A percentile compares a stretch with the other conserved stretches of the same genome.
phyloP scores from a whole-genome alignment of 2,888 invertebrate genomes.

The Rambutsinella grinnellia region DNA sequence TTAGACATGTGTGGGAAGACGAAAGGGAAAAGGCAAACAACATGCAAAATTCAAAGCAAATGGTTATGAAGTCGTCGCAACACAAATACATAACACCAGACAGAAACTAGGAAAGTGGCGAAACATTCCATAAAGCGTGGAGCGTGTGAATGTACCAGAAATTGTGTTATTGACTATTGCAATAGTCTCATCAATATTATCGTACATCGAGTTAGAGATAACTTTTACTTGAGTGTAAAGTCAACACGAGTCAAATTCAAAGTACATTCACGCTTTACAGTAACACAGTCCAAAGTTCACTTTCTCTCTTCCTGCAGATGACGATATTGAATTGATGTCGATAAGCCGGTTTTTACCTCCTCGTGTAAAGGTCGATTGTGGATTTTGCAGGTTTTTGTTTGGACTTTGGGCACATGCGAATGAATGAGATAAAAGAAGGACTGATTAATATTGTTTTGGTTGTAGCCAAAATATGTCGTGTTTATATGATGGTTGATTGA shows the following conservation, averaged over 20 bases:
- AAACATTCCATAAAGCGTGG: too few species aligned
- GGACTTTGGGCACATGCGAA: background rate
- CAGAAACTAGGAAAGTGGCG: background rate
- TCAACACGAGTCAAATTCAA: background rate
- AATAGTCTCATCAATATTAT: background rate
- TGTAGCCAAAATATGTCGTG: too few species aligned
- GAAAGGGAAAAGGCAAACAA: background rate
- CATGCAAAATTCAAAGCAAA: too few species aligned
- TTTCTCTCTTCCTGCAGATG: conserved; percentile 9
- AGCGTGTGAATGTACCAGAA: background rate
- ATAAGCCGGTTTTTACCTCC: background rate
- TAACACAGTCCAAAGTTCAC: conserved; percentile 31
- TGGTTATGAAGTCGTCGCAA: background rate
- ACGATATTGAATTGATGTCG: background rate
- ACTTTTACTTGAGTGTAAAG: background rate
- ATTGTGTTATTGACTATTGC: background rate
- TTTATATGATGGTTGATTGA: too few species aligned
- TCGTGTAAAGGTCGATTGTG: background rate
- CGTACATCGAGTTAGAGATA: background rate
- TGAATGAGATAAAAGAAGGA: background rate
- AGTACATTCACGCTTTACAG: conserved; percentile 17
- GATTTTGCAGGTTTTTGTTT: background rate
- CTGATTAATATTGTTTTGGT: too few species aligned
- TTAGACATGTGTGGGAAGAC: too few species aligned
- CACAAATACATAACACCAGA: background rate